A percentile compares a stretch with the other conserved stretches of the same genome.
phyloP scores from a whole-genome alignment of 2,888 invertebrate species.

The Tachystola acroxantha region DNA sequence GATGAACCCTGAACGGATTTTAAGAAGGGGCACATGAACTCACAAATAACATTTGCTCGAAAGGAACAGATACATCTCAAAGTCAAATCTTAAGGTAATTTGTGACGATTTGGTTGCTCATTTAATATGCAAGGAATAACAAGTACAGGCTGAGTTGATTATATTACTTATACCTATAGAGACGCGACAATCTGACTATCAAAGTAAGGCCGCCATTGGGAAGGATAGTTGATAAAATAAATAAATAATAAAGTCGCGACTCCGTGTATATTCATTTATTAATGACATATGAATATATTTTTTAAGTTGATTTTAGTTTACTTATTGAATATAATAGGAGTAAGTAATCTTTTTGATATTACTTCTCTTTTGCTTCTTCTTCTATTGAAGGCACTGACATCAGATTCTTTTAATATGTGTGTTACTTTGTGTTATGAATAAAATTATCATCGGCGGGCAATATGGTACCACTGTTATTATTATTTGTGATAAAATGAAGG shows the following conservation, averaged over 20 bases:
- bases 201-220: slow-evolving; percentile 37
- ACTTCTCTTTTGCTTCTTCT: too few species aligned
- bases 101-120: slow-evolving; percentile 73
- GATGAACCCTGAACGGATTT: too few species aligned
- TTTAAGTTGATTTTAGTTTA: too few species aligned
- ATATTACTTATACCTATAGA: slow-evolving; percentile 14
- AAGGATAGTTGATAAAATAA: slow-evolving; percentile 19
- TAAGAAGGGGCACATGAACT: too few species aligned
- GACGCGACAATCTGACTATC: slow-evolving; percentile 57
- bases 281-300: slow-evolving; percentile 38
- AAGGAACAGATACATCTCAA: slow-evolving; percentile 67
- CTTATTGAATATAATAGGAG: too few species aligned
- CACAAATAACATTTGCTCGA: slow-evolving; percentile 30
- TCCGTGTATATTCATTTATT: slow-evolving; percentile 22
- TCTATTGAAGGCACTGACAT: slow-evolving; percentile 31
- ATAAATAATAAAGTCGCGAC: slow-evolving; percentile 18
- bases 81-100: slow-evolving; percentile 76
- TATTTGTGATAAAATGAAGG: too few species aligned
- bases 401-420: slow-evolving; percentile 43
- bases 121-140: slow-evolving; percentile 77
- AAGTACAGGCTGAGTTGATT: slow-evolving; percentile 56
- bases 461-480: slow-evolving; percentile 22
- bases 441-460: slow-evolving; percentile 47
- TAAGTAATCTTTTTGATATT: too few species aligned
- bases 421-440: slow-evolving; percentile 59